Conservation (phyloP, 92 coral and sea anemone species). For the Porites cylindrica region DNA sequence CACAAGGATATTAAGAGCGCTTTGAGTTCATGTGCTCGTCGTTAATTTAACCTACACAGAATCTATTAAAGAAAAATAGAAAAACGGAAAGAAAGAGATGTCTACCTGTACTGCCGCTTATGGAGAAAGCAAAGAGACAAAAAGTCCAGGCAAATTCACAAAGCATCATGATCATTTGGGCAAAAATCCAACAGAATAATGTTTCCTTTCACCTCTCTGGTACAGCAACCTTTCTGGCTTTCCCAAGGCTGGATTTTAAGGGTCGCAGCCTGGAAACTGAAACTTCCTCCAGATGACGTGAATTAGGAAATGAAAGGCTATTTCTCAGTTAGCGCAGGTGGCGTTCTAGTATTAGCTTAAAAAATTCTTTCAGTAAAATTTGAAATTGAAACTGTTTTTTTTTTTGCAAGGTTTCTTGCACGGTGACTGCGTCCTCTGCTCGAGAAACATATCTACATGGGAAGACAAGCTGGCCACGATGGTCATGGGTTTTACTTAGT, state of each 20-base stretch:
- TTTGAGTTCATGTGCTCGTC: not conserved
- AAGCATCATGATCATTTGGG: not conserved
- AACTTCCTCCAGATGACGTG: not conserved
- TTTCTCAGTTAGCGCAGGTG: not conserved
- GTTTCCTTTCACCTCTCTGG: not conserved
- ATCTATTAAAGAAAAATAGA: not conserved
- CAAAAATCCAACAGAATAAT: not conserved
- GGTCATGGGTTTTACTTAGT: too few relatives aligned
- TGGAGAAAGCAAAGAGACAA: not conserved
- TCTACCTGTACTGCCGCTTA: not conserved
- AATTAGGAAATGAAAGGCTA: conserved; percentile 12
- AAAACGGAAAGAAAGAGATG: not conserved
- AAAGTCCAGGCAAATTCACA: not conserved
- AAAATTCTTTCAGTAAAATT: not conserved
- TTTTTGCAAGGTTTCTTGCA: too few relatives aligned
- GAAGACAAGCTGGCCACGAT: too few relatives aligned
- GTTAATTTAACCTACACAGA: not conserved
- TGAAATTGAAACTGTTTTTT: too few relatives aligned
- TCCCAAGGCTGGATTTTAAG: not conserved
- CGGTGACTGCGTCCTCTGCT: too few relatives aligned
- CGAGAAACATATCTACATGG: too few relatives aligned
- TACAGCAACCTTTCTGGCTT: not conserved
- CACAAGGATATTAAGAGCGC: too few relatives aligned
- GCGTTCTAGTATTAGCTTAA: not conserved
- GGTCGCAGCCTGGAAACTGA: conserved; percentile 13